phyloP scores from a whole-genome alignment of 2,888 invertebrate genomes.

The Melanotus villosus region DNA sequence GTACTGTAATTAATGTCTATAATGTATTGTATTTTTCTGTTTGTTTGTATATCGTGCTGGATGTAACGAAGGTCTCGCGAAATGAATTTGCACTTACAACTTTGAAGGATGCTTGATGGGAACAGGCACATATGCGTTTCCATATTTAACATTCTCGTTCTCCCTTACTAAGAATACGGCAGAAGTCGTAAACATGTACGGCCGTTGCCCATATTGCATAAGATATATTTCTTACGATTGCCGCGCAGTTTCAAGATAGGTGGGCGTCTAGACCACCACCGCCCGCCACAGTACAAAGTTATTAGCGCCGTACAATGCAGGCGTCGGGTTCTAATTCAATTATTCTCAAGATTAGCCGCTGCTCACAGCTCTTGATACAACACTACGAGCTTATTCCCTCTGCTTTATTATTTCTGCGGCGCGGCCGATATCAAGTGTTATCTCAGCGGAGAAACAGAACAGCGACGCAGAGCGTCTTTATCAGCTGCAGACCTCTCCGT shows the following conservation, averaged over 20 bases:
- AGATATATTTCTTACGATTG: background rate
- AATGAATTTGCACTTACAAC: no score
- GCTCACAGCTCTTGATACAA: constrained; percentile 47
- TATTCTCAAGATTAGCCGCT: constrained; percentile 53
- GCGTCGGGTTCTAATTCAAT: constrained; percentile 51
- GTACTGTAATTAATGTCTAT: no score
- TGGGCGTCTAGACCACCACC: background rate
- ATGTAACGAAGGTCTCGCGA: no score
- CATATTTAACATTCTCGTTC: no score
- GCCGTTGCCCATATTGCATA: background rate
- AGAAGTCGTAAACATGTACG: no score
- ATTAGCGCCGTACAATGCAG: constrained; percentile 36
- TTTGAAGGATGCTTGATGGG: no score
- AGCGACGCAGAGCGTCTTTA: constrained; percentile 67
- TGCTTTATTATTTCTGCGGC: constrained; percentile 64
- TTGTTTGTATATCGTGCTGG: no score
- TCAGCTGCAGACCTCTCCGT: constrained; percentile 66
- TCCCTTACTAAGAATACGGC: no score
- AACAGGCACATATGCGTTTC: no score
- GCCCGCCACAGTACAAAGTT: constrained; percentile 18
- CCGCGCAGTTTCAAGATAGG: background rate
- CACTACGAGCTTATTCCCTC: constrained; percentile 55
- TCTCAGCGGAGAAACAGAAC: constrained; percentile 63
- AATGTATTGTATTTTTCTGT: no score
- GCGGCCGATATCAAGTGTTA: constrained; percentile 62